phyloP scores from a whole-genome alignment of 2,113 vertebrate species.

The Gnathonemus echidnorhynchus region DNA sequence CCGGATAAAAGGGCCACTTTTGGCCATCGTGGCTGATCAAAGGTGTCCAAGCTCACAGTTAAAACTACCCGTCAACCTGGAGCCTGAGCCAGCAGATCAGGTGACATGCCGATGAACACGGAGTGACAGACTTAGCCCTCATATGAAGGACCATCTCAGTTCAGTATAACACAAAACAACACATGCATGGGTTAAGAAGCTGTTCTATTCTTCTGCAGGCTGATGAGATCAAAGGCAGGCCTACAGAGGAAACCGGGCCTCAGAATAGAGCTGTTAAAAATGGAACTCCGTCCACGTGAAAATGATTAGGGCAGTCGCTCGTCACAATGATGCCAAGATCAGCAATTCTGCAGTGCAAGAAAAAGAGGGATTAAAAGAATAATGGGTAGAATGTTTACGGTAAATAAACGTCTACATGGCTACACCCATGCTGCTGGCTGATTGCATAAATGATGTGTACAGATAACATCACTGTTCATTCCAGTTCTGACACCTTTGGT shows the following conservation, averaged over 20 bases:
- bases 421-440: background rate
- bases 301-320: slow-evolving; percentile 4
- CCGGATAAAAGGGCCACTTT: background rate
- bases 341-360: background rate
- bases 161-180: background rate
- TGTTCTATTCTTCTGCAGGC: background rate
- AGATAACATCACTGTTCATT: background rate
- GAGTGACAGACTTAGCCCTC: background rate
- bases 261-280: slow-evolving; percentile 24
- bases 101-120: background rate
- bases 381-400: background rate
- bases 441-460: background rate
- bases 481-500: background rate
- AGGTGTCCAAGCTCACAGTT: background rate
- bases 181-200: background rate
- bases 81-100: background rate
- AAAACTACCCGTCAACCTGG: background rate
- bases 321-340: slow-evolving; percentile 1
- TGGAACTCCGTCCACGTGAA: slow-evolving; percentile 19
- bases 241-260: background rate
- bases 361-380: background rate
- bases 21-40: background rate
- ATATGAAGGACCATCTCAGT: background rate
- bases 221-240: background rate
- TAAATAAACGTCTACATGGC: background rate